Evolutionary conservation across 2,113 vertebrate genomes (phyloP).

Genomic region (Carassius auratus): DNA sequence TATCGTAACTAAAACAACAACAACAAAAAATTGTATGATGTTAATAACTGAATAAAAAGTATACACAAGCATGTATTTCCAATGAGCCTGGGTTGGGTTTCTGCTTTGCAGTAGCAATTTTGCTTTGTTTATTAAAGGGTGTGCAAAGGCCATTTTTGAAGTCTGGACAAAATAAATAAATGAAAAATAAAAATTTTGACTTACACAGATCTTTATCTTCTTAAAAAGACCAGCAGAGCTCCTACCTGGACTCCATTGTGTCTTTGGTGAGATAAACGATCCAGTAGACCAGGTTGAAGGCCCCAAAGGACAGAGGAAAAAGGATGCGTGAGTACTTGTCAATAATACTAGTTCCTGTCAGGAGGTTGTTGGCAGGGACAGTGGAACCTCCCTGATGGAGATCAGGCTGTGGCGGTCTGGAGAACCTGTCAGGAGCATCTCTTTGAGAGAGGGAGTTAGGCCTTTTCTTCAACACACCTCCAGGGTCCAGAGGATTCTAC

Average conservation of each 20-base stretch:
- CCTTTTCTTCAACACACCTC: constrained; percentile 87
- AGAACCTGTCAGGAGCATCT: constrained; percentile 76
- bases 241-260: constrained; percentile 88
- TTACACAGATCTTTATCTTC: neutral
- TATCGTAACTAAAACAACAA: neutral
- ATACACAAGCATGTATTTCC: too few species aligned
- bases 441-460: constrained; percentile 78
- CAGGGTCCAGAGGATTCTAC: constrained; percentile 78
- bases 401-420: constrained; percentile 73
- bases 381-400: constrained; percentile 73
- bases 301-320: constrained; percentile 92
- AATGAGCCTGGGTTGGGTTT: neutral
- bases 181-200: neutral
- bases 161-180: neutral
- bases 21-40: neutral
- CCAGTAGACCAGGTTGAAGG: constrained; percentile 97
- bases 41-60: neutral
- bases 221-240: neutral
- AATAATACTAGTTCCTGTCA: constrained; percentile 91
- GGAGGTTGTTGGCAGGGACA: constrained; percentile 67
- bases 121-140: neutral
- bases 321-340: constrained; percentile 96
- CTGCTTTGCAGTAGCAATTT: neutral
- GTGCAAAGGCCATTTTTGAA: neutral
- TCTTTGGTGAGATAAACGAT: constrained; percentile 96